These are phyloP conservation scores for Allolobophora icterica DNA, from an alignment of 2,888 invertebrate species.

Conservation along the genomic window DNA sequence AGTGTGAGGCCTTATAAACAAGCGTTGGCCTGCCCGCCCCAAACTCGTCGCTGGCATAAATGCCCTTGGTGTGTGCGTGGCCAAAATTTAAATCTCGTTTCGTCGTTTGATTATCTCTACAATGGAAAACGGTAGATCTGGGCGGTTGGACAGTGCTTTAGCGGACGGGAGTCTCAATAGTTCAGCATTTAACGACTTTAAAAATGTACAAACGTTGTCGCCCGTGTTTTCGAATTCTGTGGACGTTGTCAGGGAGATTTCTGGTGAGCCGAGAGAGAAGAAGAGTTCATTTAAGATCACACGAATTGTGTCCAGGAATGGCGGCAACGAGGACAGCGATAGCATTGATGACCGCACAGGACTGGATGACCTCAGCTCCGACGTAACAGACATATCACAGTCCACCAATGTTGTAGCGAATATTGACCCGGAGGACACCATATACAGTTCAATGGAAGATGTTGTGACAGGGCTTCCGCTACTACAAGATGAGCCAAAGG, in stretches of 20 bases:
- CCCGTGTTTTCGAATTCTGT: slow-evolving; percentile 17
- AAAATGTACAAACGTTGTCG: neutral
- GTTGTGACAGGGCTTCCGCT: slow-evolving; percentile 3
- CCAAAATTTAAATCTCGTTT: slow-evolving; percentile 17
- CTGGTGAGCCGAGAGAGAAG: slow-evolving; percentile 11
- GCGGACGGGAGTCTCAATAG: neutral
- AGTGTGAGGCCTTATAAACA: neutral
- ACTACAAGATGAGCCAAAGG: neutral
- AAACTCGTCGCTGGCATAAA: slow-evolving; percentile 14
- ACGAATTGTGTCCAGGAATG: neutral
- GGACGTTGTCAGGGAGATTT: neutral
- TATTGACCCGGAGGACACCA: neutral
- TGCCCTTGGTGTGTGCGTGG: slow-evolving; percentile 8
- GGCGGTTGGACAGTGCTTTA: neutral
- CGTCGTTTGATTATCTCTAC: neutral
- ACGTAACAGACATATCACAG: neutral
- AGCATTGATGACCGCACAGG: slow-evolving; percentile 21
- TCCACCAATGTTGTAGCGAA: slow-evolving; percentile 4
- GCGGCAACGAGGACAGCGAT: slow-evolving; percentile 12
- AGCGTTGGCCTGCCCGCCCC: neutral
- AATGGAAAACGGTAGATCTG: slow-evolving; percentile 17
- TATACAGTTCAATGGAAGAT: slow-evolving; percentile 14
- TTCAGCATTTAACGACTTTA: slow-evolving; percentile 3
- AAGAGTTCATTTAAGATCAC: slow-evolving; percentile 23
- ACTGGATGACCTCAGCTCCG: slow-evolving; percentile 24